These are phyloP conservation scores for Selene dorsalis DNA, from an alignment of 2,797 vertebrate genomes.

Conservation along the genomic window DNA sequence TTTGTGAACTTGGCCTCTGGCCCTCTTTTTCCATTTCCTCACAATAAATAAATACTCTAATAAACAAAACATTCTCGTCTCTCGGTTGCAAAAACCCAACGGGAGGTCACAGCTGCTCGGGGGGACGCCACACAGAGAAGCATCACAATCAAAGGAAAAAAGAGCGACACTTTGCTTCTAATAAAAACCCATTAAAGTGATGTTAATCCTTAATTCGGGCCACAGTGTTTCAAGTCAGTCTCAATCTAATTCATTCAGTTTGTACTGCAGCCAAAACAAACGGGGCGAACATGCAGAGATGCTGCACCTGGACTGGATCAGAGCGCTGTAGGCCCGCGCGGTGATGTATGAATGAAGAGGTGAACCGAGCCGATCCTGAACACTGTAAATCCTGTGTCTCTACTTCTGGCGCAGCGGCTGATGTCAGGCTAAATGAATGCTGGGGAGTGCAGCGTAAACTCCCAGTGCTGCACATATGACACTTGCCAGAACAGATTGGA, in stretches of 20 bases:
- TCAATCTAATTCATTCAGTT: background rate
- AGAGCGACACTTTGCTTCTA: background rate
- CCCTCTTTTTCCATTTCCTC: slow-evolving; percentile 77
- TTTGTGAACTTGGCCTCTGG: slow-evolving; percentile 68
- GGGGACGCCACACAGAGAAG: slow-evolving; percentile 6
- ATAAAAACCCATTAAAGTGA: background rate
- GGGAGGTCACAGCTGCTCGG: slow-evolving; percentile 49
- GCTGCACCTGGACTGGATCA: slow-evolving; percentile 14
- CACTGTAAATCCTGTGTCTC: slow-evolving; percentile 57
- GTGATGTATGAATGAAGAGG: slow-evolving; percentile 53
- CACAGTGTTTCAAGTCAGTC: background rate
- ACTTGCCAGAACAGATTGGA: slow-evolving; percentile 71
- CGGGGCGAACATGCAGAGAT: background rate
- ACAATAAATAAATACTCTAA: slow-evolving; percentile 75
- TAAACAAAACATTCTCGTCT: slow-evolving; percentile 67
- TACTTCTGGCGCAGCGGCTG: slow-evolving; percentile 46
- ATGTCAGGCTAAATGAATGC: slow-evolving; percentile 66
- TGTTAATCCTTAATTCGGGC: background rate
- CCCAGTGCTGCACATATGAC: slow-evolving; percentile 68
- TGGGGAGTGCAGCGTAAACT: slow-evolving; percentile 48
- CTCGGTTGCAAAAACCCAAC: slow-evolving; percentile 42
- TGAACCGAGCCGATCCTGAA: slow-evolving; percentile 40
- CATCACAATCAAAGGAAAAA: background rate
- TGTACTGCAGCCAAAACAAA: slow-evolving; percentile 12
- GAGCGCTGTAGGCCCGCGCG: slow-evolving; percentile 3